Base-by-base conservation (phyloP, 1,140 invertebrate species). In the Brachionus angularis region DNA sequence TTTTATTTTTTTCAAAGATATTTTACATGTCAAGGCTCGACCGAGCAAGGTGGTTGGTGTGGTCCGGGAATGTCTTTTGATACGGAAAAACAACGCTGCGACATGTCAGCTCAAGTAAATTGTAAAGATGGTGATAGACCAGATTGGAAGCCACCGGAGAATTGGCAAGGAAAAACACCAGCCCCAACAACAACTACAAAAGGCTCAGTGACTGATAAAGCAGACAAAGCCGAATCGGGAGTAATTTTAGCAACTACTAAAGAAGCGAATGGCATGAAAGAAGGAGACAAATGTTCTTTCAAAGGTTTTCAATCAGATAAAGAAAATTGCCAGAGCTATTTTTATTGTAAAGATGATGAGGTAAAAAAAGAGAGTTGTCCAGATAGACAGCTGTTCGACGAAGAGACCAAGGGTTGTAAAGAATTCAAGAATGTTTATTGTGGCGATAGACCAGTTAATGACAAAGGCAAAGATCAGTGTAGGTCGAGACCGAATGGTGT, bases 61-160 rank as follows among this genome's bases (percentile, higher is more conserved):
- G 70, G 70, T 12, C 49, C 50, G 5, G 50, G 50, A 14, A 71
- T 71, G 70, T 42, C 70, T n/a, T 71, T 50, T 47, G 70, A 71
- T 47, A 39, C 53, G 25, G 70, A 55, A 29, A 42, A 71, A 29
- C 36, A 61, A 42, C 70, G 70, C 25, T 71, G 70, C 34, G 70
- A 71, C 7, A 55, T 71, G 42, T 18, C 50, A 18, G 31, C 29
- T 8, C 21, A 29, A 25, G 44, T 71, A 21, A 39, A 71, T 23
- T 71, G 70, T 34, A 55, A 71, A 44, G 46, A 71, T 55, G 70
- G 70, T 10, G 53, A 71, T 10, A 52, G 70, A 52, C 70, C 70
- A 18, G 50, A 53, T 47, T 71, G 70, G 70, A 58, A 53, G 49
- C 70, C 70, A 47, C 70, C 70, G 31, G 70, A 71, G 36, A 53